Conservation (phyloP, 2,113 vertebrate genomes). For the Pseudorasbora parva region DNA sequence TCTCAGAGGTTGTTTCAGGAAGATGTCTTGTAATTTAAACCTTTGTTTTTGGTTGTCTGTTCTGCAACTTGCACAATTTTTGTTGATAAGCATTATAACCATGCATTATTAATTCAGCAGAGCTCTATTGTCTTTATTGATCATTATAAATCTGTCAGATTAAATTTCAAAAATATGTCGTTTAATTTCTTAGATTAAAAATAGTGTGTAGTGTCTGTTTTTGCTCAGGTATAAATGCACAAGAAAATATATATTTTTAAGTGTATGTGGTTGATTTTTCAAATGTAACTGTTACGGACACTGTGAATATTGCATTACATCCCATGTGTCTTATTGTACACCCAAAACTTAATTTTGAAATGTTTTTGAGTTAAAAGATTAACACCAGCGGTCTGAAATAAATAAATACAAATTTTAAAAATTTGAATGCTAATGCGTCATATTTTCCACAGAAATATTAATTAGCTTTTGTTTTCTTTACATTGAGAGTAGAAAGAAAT, state of each 20-base stretch:
- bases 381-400: not conserved
- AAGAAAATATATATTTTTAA: not conserved
- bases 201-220: not conserved
- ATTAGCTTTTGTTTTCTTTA: too few relatives aligned
- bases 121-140: not conserved
- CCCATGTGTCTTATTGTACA: conserved; percentile 2
- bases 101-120: not conserved
- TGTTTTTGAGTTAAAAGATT: not conserved
- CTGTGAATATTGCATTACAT: conserved; percentile 6
- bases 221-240: not conserved
- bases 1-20: not conserved
- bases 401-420: too few relatives aligned
- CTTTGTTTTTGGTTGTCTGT: conserved; percentile 3
- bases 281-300: not conserved
- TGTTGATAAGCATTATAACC: not conserved
- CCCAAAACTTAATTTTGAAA: not conserved
- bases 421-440: not conserved
- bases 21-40: not conserved
- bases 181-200: not conserved
- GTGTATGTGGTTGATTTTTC: not conserved
- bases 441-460: too few relatives aligned
- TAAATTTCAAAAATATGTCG: not conserved
- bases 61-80: not conserved
- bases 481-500: not conserved
- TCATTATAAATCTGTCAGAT: not conserved